Percentiles rank a stretch among this genome's conserved stretches.
These are phyloP conservation scores for Colostygia pectinataria DNA, from an alignment of 2,888 invertebrate species.

Conservation along the genomic window DNA sequence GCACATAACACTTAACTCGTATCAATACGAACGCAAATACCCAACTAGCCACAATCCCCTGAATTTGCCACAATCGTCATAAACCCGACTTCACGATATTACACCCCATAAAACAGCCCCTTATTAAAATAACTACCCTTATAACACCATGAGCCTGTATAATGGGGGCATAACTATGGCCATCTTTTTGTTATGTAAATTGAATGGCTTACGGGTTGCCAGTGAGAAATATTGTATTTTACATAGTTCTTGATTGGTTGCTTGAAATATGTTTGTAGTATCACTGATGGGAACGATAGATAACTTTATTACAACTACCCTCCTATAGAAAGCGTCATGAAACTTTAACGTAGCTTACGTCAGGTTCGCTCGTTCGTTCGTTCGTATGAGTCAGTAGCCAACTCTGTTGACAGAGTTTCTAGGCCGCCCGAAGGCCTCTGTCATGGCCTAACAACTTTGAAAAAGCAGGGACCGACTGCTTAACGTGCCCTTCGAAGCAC, in stretches of 20 bases:
- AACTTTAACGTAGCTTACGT: too few species aligned
- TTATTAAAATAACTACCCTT: conserved; percentile 34
- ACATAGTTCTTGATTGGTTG: conserved; percentile 8
- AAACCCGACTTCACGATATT: conserved; percentile 31
- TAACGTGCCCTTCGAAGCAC: too few species aligned
- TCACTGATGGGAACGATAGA: too few species aligned
- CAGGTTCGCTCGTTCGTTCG: too few species aligned
- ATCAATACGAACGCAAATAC: conserved; percentile 16
- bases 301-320: too few species aligned
- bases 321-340: too few species aligned
- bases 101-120: conserved; percentile 35
- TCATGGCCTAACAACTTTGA: too few species aligned
- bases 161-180: conserved; percentile 34
- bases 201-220: conserved; percentile 35
- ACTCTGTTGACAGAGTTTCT: too few species aligned
- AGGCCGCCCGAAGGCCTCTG: too few species aligned
- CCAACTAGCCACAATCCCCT: conserved; percentile 19
- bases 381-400: too few species aligned
- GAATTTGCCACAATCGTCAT: conserved; percentile 30
- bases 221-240: conserved; percentile 11
- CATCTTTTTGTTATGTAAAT: conserved; percentile 52
- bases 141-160: conserved; percentile 28
- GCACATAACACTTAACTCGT: conserved; percentile 1
- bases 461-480: too few species aligned
- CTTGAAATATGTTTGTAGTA: conserved; percentile 12